phyloP scores from a whole-genome alignment of 23 tunicate species.

The Clavelina lepadiformis region DNA sequence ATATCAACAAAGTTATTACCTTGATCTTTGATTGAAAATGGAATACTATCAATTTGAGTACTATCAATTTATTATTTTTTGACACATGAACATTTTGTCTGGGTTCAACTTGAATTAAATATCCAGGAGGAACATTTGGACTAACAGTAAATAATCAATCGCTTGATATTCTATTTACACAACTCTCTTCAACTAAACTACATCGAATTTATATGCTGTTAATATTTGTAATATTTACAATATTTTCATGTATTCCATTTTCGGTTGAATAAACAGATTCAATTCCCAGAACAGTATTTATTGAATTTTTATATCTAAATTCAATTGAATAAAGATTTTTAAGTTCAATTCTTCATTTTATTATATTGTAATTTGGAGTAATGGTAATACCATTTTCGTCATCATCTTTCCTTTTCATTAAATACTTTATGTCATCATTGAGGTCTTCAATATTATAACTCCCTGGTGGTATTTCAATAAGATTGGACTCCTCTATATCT shows the following conservation, averaged over 20 bases:
- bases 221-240: slow-evolving; percentile 12
- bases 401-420: slow-evolving; percentile 1
- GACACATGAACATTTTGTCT: too few relatives aligned
- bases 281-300: background rate
- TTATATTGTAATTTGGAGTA: slow-evolving; percentile 1
- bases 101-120: too few relatives aligned
- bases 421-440: slow-evolving; percentile 1
- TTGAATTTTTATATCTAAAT: background rate
- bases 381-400: background rate
- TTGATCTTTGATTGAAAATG: slow-evolving; percentile 5
- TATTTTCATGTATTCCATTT: slow-evolving; percentile 7
- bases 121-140: background rate
- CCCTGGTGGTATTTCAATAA: slow-evolving; percentile 6
- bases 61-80: too few relatives aligned
- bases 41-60: background rate
- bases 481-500: background rate
- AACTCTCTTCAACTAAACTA: background rate
- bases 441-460: slow-evolving; percentile 3
- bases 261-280: background rate
- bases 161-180: background rate
- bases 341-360: background rate
- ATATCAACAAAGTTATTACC: slow-evolving; percentile 2
- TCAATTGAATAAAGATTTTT: background rate
- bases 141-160: background rate
- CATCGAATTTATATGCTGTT: background rate